Evolutionary conservation across 2,888 invertebrate species (phyloP).

Genomic region (Drosophila percnosoma): DNA sequence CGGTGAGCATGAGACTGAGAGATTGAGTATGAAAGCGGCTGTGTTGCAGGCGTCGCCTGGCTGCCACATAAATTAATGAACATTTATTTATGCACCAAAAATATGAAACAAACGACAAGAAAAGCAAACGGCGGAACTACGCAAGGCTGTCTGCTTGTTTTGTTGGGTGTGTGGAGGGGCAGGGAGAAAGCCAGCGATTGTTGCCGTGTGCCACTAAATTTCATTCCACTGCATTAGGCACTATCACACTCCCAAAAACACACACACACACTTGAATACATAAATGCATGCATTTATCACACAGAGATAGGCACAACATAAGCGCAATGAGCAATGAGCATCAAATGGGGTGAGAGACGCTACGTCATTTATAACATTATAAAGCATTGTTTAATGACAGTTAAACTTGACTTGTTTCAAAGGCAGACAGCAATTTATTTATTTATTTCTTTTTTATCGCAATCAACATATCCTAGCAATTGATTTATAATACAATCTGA

Average conservation of each 20-base stretch:
- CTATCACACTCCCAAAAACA: conserved; percentile 2
- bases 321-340: conserved; percentile 40
- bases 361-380: neutral
- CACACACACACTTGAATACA: neutral
- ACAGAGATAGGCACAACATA: conserved; percentile 36
- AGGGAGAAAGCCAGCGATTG: neutral
- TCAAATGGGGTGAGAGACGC: neutral
- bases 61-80: conserved; percentile 73
- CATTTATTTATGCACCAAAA: conserved; percentile 73
- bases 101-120: conserved; percentile 47
- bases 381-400: neutral
- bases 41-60: conserved; percentile 46
- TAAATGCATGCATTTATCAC: conserved; percentile 37
- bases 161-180: neutral
- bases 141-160: neutral
- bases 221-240: conserved; percentile 71
- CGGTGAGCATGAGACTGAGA: conserved; percentile 9
- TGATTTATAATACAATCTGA: neutral
- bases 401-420: neutral
- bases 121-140: conserved; percentile 28
- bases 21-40: conserved; percentile 23
- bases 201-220: conserved; percentile 36
- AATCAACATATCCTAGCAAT: neutral
- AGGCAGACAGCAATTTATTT: neutral
- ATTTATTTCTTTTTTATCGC: neutral